Base-by-base conservation (phyloP, 1,140 invertebrate genomes). In the Drosophila ficusphila region DNA sequence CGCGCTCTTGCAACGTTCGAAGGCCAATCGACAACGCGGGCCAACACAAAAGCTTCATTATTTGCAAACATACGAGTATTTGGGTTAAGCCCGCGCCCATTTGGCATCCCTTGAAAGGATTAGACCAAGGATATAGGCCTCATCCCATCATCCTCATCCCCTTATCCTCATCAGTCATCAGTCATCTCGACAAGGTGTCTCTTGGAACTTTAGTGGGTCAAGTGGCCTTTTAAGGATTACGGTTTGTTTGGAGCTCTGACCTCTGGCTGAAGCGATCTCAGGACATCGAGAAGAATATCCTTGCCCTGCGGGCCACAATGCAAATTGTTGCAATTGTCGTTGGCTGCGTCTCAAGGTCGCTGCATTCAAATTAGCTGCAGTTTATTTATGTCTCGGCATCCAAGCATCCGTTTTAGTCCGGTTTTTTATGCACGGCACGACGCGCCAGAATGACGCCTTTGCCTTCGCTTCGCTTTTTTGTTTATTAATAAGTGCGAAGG, bases 291-390 rank as follows among this genome's bases (percentile, higher is more conserved):
- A 29, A 33, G 42, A 48, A 67, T n/a, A n/a, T 46, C 67, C 29
- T 54, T 31, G 39, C 21, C 39, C 3, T 7, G 25, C 12, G 31
- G 4, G n/a, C 11, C 34, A 51, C 62, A 65, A 51, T 42, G 56
- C 69, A 70, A 61, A 38, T 51, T 61, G 68, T 47, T 33, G 69
- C 54, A 33, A 53, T 72, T 72, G 69, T 72, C 9, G 52, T 3
- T 21, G 27, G 14, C 36, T 8, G 16, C 18, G 34, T 33, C 62
- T 27, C 44, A 68, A 52, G 64, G 64, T 23, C 27, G 46, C 16
- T 52, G 64, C 61, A 68, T 68, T 68, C 36, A 68, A 67, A 68
- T 68, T 68, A 68, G 46, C 44, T 68, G 64, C 64, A 68, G 36
- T 67, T 68, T 68, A 68, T 68, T 68, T 68, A 67, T 64, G 64